Evolutionary conservation across 2,888 invertebrate genomes (phyloP).

Genomic region (Norana najaformis): DNA sequence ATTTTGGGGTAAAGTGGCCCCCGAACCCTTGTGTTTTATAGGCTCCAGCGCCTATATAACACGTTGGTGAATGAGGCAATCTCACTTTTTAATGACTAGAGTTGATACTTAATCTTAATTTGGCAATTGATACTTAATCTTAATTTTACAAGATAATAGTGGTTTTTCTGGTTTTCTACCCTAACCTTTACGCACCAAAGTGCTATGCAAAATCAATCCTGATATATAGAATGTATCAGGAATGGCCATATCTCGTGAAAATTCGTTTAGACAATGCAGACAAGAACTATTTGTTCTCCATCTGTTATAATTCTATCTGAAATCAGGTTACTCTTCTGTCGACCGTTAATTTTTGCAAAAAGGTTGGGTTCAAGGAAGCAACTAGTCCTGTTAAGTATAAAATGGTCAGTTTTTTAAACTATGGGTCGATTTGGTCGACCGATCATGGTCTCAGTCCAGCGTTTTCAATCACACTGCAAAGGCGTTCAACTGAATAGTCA

Average conservation of each 20-base stretch:
- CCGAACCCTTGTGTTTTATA: too few relatives aligned
- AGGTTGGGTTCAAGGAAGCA: not conserved
- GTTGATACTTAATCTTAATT: too few relatives aligned
- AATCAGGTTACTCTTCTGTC: not conserved
- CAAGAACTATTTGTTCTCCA: not conserved
- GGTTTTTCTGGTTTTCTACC: not conserved
- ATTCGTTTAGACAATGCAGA: not conserved
- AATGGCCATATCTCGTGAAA: not conserved
- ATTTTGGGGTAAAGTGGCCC: too few relatives aligned
- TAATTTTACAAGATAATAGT: not conserved
- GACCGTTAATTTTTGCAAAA: not conserved
- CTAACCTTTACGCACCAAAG: not conserved
- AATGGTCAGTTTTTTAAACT: too few relatives aligned
- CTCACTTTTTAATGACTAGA: not conserved
- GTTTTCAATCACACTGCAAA: not conserved
- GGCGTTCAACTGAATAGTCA: not conserved
- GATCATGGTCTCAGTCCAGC: too few relatives aligned
- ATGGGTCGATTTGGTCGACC: not conserved
- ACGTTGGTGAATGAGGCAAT: too few relatives aligned
- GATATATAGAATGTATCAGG: not conserved
- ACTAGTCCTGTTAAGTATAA: too few relatives aligned
- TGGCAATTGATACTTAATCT: too few relatives aligned
- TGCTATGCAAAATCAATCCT: not conserved
- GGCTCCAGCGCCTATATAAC: too few relatives aligned
- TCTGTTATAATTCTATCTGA: not conserved